Conservation (phyloP, 2,113 vertebrate species). For the Amphiprion percula region DNA sequence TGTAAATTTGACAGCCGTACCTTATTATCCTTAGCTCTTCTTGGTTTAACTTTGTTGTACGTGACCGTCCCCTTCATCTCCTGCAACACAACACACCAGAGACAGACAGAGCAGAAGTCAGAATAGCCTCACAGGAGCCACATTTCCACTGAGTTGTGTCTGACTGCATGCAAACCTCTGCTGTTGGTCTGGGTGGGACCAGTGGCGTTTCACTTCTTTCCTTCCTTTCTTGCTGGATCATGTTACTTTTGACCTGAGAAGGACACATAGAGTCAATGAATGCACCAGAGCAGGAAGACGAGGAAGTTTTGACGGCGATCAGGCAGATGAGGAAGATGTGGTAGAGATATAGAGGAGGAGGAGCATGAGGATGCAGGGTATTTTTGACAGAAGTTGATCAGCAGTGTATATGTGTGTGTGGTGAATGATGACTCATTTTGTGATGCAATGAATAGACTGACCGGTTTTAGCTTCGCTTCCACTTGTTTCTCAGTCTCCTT, state of each 20-base stretch:
- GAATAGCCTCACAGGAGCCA: background rate
- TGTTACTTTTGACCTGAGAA: constrained; percentile 63
- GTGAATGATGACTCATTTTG: constrained; percentile 38
- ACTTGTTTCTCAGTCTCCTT: constrained; percentile 40
- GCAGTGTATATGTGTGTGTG: constrained; percentile 23
- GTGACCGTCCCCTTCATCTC: constrained; percentile 55
- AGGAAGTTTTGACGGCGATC: background rate
- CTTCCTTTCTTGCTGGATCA: constrained; percentile 52
- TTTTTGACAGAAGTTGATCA: constrained; percentile 38
- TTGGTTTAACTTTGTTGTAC: constrained; percentile 18
- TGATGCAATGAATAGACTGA: constrained; percentile 47
- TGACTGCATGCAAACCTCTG: constrained; percentile 57
- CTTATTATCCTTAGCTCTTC: constrained; percentile 42
- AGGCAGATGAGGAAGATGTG: constrained; percentile 14
- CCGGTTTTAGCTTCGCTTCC: constrained; percentile 53
- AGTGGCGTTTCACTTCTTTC: constrained; percentile 47
- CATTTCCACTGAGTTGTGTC: background rate
- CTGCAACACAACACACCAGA: constrained; percentile 40
- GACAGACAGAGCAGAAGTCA: background rate
- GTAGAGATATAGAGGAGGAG: constrained; percentile 31
- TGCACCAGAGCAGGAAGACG: background rate
- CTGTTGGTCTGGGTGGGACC: constrained; percentile 52
- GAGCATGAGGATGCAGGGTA: constrained; percentile 1
- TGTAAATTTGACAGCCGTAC: constrained; percentile 21
- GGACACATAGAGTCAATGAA: constrained; percentile 39